Conservation (phyloP, 2,888 invertebrate species). For the Nezara viridula region DNA sequence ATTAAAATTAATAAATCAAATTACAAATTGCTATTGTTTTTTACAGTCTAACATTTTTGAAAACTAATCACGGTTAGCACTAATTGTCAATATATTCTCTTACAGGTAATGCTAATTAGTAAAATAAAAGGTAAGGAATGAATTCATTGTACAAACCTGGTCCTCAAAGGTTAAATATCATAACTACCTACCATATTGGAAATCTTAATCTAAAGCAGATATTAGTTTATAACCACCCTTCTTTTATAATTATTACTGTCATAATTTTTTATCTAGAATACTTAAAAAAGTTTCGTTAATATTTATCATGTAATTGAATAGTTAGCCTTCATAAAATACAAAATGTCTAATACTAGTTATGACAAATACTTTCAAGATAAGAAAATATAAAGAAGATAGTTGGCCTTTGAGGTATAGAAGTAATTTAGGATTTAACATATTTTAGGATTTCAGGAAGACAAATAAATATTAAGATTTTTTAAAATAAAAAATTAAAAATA, state of each 20-base stretch:
- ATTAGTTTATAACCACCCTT: not conserved
- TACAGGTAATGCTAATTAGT: conserved; percentile 22
- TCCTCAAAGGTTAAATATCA: conserved; percentile 19
- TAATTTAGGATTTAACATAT: too few species aligned
- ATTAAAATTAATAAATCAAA: not conserved
- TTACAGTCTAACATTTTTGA: not conserved
- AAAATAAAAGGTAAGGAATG: conserved; percentile 35
- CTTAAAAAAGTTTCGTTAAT: not conserved
- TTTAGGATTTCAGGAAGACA: too few species aligned
- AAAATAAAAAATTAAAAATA: too few species aligned
- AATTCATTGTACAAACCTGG: not conserved
- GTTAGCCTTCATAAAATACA: not conserved
- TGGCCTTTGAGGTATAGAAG: too few species aligned
- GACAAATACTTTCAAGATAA: too few species aligned
- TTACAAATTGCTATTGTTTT: not conserved
- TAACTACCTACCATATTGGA: not conserved
- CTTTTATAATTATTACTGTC: too few species aligned
- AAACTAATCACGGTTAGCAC: not conserved
- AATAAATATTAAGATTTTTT: too few species aligned
- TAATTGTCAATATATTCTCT: conserved; percentile 27
- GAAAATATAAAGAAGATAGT: too few species aligned
- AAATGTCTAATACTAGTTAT: too few species aligned
- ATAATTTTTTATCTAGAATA: not conserved
- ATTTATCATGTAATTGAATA: not conserved
- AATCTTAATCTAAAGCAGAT: not conserved